These are phyloP conservation scores for Apocheima hispidaria DNA, from an alignment of 2,888 invertebrate species.

Conservation along the genomic window DNA sequence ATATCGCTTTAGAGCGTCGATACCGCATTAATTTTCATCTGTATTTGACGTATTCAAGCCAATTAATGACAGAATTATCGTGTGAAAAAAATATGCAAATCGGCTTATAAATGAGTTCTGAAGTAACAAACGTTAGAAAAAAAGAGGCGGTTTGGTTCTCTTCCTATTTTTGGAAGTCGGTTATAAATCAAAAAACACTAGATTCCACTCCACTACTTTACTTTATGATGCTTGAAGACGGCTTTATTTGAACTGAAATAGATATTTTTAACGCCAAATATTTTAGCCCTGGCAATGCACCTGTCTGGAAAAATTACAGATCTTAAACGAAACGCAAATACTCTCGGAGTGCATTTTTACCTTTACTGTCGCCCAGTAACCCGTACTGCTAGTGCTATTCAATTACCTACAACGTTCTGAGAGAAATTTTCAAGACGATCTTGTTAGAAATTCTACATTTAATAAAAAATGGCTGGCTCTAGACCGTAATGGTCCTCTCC, in stretches of 20 bases:
- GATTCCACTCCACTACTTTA: no score
- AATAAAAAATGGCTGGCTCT: constrained; percentile 35
- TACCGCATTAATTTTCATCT: not conserved
- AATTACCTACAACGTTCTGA: constrained; percentile 71
- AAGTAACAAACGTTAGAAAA: no score
- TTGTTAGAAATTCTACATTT: constrained; percentile 56
- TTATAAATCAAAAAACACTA: no score
- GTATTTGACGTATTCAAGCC: not conserved
- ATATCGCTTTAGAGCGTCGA: not conserved
- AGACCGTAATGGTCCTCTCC: constrained; percentile 21
- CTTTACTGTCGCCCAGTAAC: constrained; percentile 64
- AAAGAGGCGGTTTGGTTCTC: no score
- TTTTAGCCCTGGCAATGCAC: no score
- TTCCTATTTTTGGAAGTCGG: no score
- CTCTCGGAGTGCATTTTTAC: constrained; percentile 16
- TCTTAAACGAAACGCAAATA: not conserved
- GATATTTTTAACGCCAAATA: no score
- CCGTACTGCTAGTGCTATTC: constrained; percentile 75
- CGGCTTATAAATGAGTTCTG: no score
- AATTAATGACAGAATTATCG: not conserved
- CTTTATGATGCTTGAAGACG: no score
- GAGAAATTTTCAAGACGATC: constrained; percentile 70
- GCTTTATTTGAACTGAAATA: no score
- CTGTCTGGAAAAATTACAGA: not conserved
- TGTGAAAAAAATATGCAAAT: no score